phyloP scores from a whole-genome alignment of 1,140 invertebrate species.

The Drosophila nannoptera region DNA sequence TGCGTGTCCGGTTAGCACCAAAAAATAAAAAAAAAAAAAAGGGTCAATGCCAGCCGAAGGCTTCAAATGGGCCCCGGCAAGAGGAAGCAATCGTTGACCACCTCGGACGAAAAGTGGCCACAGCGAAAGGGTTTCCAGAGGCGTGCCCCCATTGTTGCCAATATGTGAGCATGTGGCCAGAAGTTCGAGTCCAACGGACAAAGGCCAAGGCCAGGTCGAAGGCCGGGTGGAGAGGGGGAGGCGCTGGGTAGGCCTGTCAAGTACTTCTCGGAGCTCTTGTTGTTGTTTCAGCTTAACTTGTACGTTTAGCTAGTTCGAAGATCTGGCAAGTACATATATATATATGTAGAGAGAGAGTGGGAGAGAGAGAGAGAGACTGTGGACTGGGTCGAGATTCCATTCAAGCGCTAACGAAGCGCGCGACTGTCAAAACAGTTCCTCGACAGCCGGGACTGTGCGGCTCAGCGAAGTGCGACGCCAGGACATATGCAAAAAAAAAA shows the following conservation, averaged over 20 bases:
- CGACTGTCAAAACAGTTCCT: constrained; percentile 77
- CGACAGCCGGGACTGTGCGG: constrained; percentile 4
- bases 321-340: not conserved
- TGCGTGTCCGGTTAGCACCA: not conserved
- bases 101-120: constrained; percentile 61
- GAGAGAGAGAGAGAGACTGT: no score
- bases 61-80: constrained; percentile 11
- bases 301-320: no score
- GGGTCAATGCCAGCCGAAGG: constrained; percentile 36
- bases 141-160: constrained; percentile 45
- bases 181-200: constrained; percentile 32
- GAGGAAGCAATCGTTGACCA: constrained; percentile 33
- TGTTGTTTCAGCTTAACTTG: not conserved
- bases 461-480: constrained; percentile 53
- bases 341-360: no score
- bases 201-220: constrained; percentile 19
- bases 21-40: constrained; percentile 6
- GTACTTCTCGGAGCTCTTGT: not conserved
- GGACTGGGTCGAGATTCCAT: no score
- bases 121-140: constrained; percentile 60
- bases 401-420: constrained; percentile 68
- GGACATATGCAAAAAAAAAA: constrained; percentile 43
- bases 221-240: not conserved
- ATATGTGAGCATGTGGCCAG: constrained; percentile 72
- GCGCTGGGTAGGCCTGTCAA: not conserved